phyloP scores from a whole-genome alignment of 1,140 invertebrate species.

The Conus ventricosus region DNA sequence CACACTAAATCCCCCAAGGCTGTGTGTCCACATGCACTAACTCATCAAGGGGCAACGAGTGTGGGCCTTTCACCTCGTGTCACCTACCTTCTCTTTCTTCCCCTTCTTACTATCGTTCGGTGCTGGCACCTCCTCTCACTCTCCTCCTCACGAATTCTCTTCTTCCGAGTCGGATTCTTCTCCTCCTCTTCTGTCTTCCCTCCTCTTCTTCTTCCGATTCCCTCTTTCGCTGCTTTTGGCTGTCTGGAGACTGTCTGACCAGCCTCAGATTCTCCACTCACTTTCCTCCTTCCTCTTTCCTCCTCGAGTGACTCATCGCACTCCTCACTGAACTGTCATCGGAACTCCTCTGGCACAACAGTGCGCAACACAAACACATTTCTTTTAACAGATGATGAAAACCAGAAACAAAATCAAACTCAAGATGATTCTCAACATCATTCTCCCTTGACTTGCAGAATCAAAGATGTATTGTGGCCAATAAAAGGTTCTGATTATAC shows the following conservation, averaged over 20 bases:
- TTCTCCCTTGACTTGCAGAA: no score
- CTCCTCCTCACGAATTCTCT: conserved; percentile 58
- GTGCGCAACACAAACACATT: not conserved
- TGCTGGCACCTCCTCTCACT: conserved; percentile 72
- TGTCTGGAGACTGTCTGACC: conserved; percentile 67
- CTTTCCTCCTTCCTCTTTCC: conserved; percentile 55
- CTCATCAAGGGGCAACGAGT: no score
- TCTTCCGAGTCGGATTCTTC: conserved; percentile 50
- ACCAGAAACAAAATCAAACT: no score
- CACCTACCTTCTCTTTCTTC: conserved; percentile 36
- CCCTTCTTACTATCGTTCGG: conserved; percentile 40
- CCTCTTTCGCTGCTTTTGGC: conserved; percentile 61
- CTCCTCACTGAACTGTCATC: conserved; percentile 61
- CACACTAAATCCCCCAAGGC: no score
- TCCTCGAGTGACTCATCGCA: conserved; percentile 57
- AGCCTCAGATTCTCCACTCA: conserved; percentile 60
- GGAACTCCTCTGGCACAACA: conserved; percentile 16
- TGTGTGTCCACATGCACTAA: no score
- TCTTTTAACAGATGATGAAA: no score
- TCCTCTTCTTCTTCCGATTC: conserved; percentile 57
- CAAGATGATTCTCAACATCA: no score
- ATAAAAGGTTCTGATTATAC: no score
- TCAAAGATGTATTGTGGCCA: no score
- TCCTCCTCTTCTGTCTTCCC: conserved; percentile 59
- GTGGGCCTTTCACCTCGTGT: no score